Conservation (phyloP, 37 sponge, comb jelly and placozoan genomes). For the Mnemiopsis leidyi region DNA sequence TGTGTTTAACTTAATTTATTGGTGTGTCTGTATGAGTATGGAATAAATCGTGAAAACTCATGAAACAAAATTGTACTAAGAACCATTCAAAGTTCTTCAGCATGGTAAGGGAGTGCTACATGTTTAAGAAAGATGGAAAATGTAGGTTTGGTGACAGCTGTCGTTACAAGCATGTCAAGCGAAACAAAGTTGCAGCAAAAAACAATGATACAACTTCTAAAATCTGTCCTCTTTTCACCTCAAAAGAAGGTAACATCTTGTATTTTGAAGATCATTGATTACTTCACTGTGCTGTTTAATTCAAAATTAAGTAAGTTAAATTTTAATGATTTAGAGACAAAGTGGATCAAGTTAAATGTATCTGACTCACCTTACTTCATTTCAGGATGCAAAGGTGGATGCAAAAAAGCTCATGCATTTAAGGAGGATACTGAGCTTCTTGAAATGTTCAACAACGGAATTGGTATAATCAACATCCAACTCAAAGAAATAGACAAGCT, state of each 20-base stretch:
- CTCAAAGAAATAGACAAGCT: conserved; percentile 5
- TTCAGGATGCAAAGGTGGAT: conserved; percentile 43
- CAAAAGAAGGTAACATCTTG: conserved; percentile 50
- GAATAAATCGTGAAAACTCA: no score
- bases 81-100: background rate
- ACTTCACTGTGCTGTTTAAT: no score
- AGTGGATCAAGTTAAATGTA: no score
- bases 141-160: conserved; percentile 60
- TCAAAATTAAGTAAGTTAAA: no score
- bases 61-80: no score
- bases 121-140: background rate
- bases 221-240: conserved; percentile 5
- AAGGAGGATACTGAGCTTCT: conserved; percentile 41
- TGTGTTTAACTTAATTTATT: no score
- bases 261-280: background rate
- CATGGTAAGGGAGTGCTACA: conserved; percentile 15
- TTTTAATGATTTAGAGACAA: no score
- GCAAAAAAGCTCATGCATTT: conserved; percentile 57
- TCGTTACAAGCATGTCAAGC: conserved; percentile 17
- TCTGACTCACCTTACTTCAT: no score
- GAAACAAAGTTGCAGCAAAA: background rate
- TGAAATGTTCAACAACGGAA: conserved; percentile 21
- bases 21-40: no score
- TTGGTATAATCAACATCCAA: conserved; percentile 7
- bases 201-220: background rate